Conservation (phyloP, 2,888 invertebrate genomes). For the Mimumesa dahlbomi region DNA sequence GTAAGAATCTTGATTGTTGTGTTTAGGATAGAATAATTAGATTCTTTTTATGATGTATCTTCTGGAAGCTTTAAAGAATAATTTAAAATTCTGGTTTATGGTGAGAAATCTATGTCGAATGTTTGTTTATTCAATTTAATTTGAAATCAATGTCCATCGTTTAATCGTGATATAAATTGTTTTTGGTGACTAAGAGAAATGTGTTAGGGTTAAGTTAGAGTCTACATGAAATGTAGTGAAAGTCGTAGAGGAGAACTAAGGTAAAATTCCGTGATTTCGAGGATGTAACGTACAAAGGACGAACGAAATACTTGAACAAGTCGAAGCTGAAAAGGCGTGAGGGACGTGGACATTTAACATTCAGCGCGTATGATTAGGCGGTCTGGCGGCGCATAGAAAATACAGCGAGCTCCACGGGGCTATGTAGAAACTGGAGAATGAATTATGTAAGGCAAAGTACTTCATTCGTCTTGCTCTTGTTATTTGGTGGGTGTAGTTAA, state of each 20-base stretch:
- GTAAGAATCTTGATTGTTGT: too few species aligned
- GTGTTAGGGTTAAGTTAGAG: too few species aligned
- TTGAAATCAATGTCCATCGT: too few species aligned
- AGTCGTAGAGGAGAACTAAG: slow-evolving; percentile 19
- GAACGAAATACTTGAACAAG: slow-evolving; percentile 20
- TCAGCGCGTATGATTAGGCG: slow-evolving; percentile 73
- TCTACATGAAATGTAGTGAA: slow-evolving; percentile 34
- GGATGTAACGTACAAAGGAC: slow-evolving; percentile 25
- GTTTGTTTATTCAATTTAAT: too few species aligned
- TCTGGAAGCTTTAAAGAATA: too few species aligned
- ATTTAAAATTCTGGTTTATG: too few species aligned
- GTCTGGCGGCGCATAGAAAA: slow-evolving; percentile 65
- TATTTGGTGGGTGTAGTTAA: slow-evolving; percentile 75
- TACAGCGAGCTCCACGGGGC: slow-evolving; percentile 48
- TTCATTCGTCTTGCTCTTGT: slow-evolving; percentile 78
- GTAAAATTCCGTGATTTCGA: slow-evolving; percentile 31
- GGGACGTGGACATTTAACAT: slow-evolving; percentile 70
- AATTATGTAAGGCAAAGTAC: slow-evolving; percentile 77
- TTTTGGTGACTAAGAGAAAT: too few species aligned
- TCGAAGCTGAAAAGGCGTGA: slow-evolving; percentile 19
- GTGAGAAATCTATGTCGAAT: too few species aligned
- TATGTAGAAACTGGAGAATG: slow-evolving; percentile 69
- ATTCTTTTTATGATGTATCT: too few species aligned
- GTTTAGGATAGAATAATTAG: too few species aligned
- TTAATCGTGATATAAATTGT: too few species aligned